Evolutionary conservation across 2,113 vertebrate genomes (phyloP).

Genomic region (Gavia stellata): DNA sequence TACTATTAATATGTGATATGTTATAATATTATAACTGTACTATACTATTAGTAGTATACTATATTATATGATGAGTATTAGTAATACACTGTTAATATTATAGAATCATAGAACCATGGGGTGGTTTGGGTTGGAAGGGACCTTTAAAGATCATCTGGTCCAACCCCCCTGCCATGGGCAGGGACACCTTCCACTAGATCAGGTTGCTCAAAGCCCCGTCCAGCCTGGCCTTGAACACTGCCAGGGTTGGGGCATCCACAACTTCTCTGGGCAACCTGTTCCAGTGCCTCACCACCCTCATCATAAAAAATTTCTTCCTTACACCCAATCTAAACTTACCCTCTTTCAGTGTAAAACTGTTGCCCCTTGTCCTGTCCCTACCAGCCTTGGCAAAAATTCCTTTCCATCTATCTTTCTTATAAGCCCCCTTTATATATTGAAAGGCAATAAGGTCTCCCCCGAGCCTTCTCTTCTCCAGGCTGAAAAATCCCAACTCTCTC

Average conservation of each 20-base stretch:
- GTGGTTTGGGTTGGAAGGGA: not conserved
- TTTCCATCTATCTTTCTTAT: not conserved
- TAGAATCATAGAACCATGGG: not conserved
- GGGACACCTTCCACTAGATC: rapidly evolving
- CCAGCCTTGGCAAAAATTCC: not conserved
- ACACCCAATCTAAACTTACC: not conserved
- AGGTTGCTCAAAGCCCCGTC: not conserved
- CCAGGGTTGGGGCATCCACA: not conserved
- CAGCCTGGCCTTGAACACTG: not conserved
- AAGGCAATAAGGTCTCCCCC: rapidly evolving
- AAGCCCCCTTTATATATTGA: not conserved
- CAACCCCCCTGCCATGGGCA: not conserved
- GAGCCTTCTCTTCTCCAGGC: not conserved
- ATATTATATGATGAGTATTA: not conserved
- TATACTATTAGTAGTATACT: not conserved
- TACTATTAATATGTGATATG: not conserved
- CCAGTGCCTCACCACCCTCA: not conserved
- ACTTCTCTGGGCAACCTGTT: not conserved
- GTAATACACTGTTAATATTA: not conserved
- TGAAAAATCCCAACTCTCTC: not conserved
- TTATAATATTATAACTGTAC: not conserved
- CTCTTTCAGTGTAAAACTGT: not conserved
- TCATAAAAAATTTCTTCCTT: rapidly evolving
- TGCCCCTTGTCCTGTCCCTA: too few relatives aligned
- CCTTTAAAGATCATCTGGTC: not conserved